These are phyloP conservation scores for Lutraria lutraria DNA, from an alignment of 2,888 invertebrate genomes.

Conservation along the genomic window DNA sequence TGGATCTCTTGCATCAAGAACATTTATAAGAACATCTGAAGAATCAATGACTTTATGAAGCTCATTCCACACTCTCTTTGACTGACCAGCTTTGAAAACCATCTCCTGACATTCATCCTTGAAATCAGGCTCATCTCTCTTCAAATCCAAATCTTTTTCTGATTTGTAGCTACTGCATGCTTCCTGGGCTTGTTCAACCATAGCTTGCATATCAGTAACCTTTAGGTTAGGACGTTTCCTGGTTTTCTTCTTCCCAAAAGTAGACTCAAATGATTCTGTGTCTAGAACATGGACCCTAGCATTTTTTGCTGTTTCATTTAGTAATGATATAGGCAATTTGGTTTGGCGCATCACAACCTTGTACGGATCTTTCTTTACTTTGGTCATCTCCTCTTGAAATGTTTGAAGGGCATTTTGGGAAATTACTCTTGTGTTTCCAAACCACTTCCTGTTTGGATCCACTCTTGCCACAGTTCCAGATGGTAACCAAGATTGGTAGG, in stretches of 20 bases:
- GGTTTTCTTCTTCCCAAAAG: constrained; percentile 97
- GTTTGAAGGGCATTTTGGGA: constrained; percentile 91
- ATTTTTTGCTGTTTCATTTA: constrained; percentile 94
- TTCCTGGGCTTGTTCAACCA: constrained; percentile 92
- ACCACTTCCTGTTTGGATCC: constrained; percentile 99
- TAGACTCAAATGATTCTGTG: constrained; percentile 96
- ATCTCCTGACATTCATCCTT: constrained; percentile 95
- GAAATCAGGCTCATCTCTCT: constrained; percentile 92
- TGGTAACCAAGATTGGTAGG: constrained; percentile 95
- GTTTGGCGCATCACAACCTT: constrained; percentile 99
- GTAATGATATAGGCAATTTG: constrained; percentile 95
- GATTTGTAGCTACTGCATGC: constrained; percentile 92
- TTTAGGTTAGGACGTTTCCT: constrained; percentile 94
- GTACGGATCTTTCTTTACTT: constrained; percentile 97
- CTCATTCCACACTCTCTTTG: constrained; percentile 99
- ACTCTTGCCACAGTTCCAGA: constrained; percentile 97
- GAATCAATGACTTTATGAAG: constrained; percentile 99
- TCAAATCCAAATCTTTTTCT: constrained; percentile 93
- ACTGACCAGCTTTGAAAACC: constrained; percentile 92
- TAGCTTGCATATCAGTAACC: constrained; percentile 90
- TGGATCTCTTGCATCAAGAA: constrained; percentile 98
- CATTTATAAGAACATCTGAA: constrained; percentile 97
- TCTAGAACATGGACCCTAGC: constrained; percentile 97
- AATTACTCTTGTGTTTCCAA: constrained; percentile 98
- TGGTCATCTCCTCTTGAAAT: constrained; percentile 96